Percentiles rank a stretch among this genome's conserved stretches.
Conservation (phyloP, 2,113 vertebrate genomes). For the Anser brachyrhynchus region DNA sequence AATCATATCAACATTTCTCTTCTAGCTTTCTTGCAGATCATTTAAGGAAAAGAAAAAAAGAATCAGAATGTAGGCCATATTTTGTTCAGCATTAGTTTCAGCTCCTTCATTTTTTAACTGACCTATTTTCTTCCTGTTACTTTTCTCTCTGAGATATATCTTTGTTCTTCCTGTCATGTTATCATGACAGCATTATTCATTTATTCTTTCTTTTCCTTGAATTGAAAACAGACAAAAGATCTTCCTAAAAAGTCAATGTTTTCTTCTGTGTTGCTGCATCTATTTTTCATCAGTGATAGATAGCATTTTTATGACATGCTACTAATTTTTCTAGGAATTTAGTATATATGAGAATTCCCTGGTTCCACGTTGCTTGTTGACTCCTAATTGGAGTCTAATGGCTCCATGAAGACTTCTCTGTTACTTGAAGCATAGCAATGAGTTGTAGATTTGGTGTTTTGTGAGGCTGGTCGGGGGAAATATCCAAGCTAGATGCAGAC, state of each 20-base stretch:
- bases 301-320: background rate
- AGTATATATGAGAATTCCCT: background rate
- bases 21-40: background rate
- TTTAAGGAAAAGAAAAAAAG: background rate
- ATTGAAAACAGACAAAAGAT: background rate
- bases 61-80: background rate
- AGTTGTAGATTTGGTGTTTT: background rate
- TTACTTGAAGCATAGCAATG: background rate
- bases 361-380: background rate
- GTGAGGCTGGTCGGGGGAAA: accelerated
- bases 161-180: background rate
- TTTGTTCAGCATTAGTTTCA: constrained; percentile 19
- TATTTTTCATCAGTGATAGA: background rate
- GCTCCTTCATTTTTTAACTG: constrained; percentile 18
- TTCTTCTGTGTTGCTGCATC: background rate
- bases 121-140: constrained; percentile 42
- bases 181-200: background rate
- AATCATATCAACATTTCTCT: background rate
- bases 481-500: background rate
- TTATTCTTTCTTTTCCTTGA: constrained; percentile 7
- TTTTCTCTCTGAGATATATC: background rate
- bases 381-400: constrained; percentile 27
- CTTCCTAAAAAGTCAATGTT: background rate
- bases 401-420: background rate
- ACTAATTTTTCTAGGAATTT: background rate